Conservation (phyloP, 2,113 vertebrate genomes). For the Ardeotis arabs region DNA sequence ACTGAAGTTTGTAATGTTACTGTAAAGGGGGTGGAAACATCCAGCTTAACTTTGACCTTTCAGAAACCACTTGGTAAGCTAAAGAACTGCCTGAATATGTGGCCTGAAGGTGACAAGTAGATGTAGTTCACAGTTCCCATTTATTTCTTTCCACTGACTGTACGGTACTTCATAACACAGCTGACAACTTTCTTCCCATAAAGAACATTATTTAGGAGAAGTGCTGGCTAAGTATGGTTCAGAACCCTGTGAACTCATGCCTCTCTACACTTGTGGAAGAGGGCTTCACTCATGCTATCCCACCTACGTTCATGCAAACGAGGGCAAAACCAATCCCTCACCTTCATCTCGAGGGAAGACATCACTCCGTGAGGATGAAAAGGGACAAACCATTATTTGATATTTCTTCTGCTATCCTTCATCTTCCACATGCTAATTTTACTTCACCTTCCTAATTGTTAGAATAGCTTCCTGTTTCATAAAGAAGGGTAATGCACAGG, state of each 20-base stretch:
- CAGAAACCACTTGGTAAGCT: neutral
- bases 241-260: neutral
- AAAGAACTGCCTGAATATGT: neutral
- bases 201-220: neutral
- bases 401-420: neutral
- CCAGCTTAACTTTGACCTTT: neutral
- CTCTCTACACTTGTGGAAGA: neutral
- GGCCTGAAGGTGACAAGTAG: neutral
- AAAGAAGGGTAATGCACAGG: neutral
- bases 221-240: neutral
- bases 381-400: neutral
- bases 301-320: rapidly evolving
- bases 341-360: neutral
- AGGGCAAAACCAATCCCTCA: neutral
- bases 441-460: neutral
- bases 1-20: neutral
- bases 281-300: neutral
- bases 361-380: neutral
- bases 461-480: neutral
- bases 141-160: neutral
- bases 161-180: neutral
- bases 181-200: neutral
- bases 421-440: neutral
- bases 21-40: neutral
- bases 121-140: neutral